These are phyloP conservation scores for Platichthys stellatus DNA, from an alignment of 2,113 vertebrate genomes.

Conservation along the genomic window DNA sequence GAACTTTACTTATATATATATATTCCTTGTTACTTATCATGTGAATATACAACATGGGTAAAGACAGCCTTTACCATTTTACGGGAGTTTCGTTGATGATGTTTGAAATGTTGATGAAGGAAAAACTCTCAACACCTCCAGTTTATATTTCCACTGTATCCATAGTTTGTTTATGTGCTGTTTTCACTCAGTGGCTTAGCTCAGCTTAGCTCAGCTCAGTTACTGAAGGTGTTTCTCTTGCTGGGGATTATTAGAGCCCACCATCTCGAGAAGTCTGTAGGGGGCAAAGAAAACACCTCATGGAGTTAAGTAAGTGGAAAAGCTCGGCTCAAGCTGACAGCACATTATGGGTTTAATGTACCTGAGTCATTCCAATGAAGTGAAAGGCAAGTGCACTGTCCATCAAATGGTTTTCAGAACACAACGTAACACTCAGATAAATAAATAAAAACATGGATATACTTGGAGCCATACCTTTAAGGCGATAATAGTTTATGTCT, in stretches of 20 bases:
- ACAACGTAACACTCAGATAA: too few species aligned
- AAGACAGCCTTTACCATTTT: too few species aligned
- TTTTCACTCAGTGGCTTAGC: constrained; percentile 33
- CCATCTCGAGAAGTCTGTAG: constrained; percentile 4
- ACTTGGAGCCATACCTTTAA: too few species aligned
- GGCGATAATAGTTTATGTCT: too few species aligned
- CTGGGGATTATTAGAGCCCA: constrained; percentile 49
- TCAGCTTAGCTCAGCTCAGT: constrained; percentile 48
- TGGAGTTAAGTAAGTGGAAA: constrained; percentile 8
- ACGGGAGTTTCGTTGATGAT: too few species aligned
- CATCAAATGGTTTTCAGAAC: background rate
- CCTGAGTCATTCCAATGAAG: background rate
- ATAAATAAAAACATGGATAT: too few species aligned
- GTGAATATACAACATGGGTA: too few species aligned
- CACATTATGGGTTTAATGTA: background rate
- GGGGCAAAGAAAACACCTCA: constrained; percentile 11
- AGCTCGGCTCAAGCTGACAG: background rate
- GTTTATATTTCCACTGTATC: background rate
- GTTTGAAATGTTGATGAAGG: background rate
- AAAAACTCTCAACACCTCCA: background rate
- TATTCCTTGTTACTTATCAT: too few species aligned
- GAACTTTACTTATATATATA: too few species aligned
- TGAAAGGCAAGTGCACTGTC: too few species aligned
- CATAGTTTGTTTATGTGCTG: constrained; percentile 4
- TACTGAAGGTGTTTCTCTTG: constrained; percentile 33